Base-by-base conservation (phyloP, 2,888 invertebrate species). In the Prosopocoilus inquinatus region DNA sequence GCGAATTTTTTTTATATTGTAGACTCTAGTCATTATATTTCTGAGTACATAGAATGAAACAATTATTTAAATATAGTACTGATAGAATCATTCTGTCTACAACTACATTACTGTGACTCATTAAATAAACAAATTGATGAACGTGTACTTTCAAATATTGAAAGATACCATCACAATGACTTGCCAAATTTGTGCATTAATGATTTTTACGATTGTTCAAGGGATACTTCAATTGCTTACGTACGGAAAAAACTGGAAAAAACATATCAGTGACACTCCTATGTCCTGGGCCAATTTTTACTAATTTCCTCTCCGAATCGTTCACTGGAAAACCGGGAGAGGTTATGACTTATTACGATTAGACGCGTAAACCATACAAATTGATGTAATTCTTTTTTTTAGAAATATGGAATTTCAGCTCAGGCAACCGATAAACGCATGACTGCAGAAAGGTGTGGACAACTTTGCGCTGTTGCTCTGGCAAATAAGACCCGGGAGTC, bases 221-320 rank as follows among this genome's bases (percentile, higher is more conserved):
- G 89, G 89, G 91, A 1, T 92, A 90, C 70, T 87, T 88, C 72
- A 81, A 85, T 62, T 70, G 81, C 9, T 74, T 91, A 41, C 71
- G 83, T 50, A 69, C 73, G 9, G 89, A 89, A 71, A 84, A 84
- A 67, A 62, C 80, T 20, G 78, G 78, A 11, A 76, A 79, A 41
- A 81, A 84, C 51, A 78, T 91, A 47, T 69, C 80, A 34, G 81
- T 91, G 0, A 87, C 88, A 0, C 70, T 90, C 43, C 78, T 89
- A 35, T 90, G 90, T 67, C 91, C 92, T 0, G 92, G 92, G 5
- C 90, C 91, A 2, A 81, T 86, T n/a, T 86, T 85, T 68, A 88
- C 90, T 0, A 83, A 86, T 61, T 83, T 91, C 60, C 77, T 89
- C 34, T 70, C 80, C 28, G 82, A 85, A 68, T 82, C 86, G 59